These are phyloP conservation scores for Drosophila testacea DNA, from an alignment of 2,888 invertebrate genomes.

Conservation along the genomic window DNA sequence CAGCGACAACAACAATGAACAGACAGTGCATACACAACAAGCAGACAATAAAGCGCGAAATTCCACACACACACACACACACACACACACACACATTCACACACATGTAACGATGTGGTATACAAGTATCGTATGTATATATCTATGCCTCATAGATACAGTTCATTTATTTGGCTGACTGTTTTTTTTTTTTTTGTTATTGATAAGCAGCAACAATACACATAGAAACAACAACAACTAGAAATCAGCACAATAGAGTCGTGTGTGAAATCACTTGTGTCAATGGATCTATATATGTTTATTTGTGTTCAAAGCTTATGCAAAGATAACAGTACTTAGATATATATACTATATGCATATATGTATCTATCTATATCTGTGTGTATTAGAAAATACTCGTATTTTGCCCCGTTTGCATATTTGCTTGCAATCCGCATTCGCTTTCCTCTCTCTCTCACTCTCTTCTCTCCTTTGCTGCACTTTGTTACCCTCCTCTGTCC, in stretches of 20 bases:
- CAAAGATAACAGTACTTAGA: constrained; percentile 32
- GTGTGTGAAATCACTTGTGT: constrained; percentile 66
- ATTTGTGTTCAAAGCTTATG: constrained; percentile 26
- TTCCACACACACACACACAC: constrained; percentile 52
- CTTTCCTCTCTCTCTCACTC: neutral
- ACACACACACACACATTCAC: constrained; percentile 15
- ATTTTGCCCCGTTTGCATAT: constrained; percentile 13
- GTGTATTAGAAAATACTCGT: constrained; percentile 9
- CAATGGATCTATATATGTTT: constrained; percentile 35
- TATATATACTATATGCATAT: constrained; percentile 2
- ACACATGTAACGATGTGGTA: neutral
- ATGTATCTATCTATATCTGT: neutral
- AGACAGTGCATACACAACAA: constrained; percentile 52
- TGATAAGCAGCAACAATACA: constrained; percentile 53
- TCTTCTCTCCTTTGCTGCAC: neutral
- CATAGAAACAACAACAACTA: constrained; percentile 17
- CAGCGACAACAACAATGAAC: constrained; percentile 33
- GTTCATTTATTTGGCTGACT: constrained; percentile 62
- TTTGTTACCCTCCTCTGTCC: neutral
- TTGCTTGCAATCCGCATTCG: constrained; percentile 8
- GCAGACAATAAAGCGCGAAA: constrained; percentile 73
- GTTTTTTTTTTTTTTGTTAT: constrained; percentile 44
- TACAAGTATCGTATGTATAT: constrained; percentile 7
- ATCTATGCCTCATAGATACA: constrained; percentile 45
- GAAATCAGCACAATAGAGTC: constrained; percentile 47